Evolutionary conservation across 2,797 vertebrate genomes (phyloP).

Genomic region (Pagetopsis macropterus): DNA sequence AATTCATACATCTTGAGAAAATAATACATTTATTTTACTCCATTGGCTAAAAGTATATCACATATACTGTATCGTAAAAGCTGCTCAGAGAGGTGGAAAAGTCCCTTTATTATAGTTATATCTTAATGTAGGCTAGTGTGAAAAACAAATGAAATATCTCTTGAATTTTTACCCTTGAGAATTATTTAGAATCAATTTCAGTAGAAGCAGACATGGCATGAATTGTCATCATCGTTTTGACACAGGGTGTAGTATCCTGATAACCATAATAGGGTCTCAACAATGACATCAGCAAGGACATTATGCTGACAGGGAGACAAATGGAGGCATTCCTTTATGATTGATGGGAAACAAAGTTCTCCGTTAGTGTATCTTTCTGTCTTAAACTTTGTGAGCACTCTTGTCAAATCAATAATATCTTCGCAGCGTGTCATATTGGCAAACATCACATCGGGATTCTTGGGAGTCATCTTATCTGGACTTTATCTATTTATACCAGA

Average conservation of each 20-base stretch:
- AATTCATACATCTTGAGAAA: not conserved
- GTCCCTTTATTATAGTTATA: not conserved
- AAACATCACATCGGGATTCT: slow-evolving; percentile 17
- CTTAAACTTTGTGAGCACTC: slow-evolving; percentile 10
- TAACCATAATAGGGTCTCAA: slow-evolving; percentile 2
- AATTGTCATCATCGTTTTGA: not conserved
- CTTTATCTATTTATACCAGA: slow-evolving; percentile 3
- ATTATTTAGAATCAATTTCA: not conserved
- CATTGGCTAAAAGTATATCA: not conserved
- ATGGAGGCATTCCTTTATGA: slow-evolving; percentile 7
- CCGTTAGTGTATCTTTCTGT: not conserved
- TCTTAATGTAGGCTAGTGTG: too few relatives aligned
- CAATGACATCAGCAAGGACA: not conserved
- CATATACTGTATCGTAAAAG: not conserved
- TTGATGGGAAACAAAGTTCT: slow-evolving; percentile 6
- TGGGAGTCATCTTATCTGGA: not conserved
- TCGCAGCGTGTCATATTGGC: not conserved
- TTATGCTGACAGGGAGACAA: not conserved
- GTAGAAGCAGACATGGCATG: not conserved
- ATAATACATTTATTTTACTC: not conserved
- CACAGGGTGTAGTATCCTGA: not conserved
- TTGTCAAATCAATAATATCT: slow-evolving; percentile 1
- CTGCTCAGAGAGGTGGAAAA: not conserved
- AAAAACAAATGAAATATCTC: not conserved
- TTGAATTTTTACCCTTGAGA: not conserved